phyloP scores from a whole-genome alignment of 2,888 invertebrate species.

The Autographa gamma region DNA sequence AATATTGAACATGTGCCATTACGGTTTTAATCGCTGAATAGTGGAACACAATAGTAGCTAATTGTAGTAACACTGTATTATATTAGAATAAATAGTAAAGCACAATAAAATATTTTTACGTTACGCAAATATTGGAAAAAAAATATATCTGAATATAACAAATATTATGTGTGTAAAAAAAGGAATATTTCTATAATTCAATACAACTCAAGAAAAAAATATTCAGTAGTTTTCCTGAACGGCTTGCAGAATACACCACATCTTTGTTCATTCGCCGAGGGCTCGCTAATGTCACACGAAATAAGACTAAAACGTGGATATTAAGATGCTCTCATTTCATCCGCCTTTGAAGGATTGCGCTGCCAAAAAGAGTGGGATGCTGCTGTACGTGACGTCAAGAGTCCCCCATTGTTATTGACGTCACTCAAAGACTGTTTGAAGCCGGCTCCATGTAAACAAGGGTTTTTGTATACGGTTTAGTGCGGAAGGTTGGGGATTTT shows the following conservation, averaged over 20 bases:
- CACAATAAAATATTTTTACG: too few species aligned
- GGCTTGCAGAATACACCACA: constrained; percentile 54
- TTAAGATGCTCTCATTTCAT: constrained; percentile 81
- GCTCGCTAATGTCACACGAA: constrained; percentile 83
- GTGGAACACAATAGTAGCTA: neutral
- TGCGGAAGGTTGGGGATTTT: constrained; percentile 51
- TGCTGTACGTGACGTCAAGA: constrained; percentile 70
- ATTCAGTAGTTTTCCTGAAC: too few species aligned
- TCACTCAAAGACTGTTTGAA: constrained; percentile 55
- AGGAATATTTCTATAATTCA: too few species aligned
- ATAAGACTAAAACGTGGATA: constrained; percentile 86
- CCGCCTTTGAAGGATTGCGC: constrained; percentile 80
- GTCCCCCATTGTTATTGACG: constrained; percentile 54
- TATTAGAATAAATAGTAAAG: too few species aligned
- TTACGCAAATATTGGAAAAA: too few species aligned
- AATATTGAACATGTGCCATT: constrained; percentile 19
- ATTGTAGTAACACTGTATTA: too few species aligned
- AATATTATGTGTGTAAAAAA: too few species aligned
- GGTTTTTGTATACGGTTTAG: constrained; percentile 44
- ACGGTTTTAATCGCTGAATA: neutral
- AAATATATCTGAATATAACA: too few species aligned
- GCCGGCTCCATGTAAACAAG: constrained; percentile 48
- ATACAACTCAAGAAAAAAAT: too few species aligned
- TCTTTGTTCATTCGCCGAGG: constrained; percentile 68
- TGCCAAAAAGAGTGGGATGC: constrained; percentile 80